phyloP scores from a whole-genome alignment of 1,140 invertebrate species.

The Anastrepha ludens region DNA sequence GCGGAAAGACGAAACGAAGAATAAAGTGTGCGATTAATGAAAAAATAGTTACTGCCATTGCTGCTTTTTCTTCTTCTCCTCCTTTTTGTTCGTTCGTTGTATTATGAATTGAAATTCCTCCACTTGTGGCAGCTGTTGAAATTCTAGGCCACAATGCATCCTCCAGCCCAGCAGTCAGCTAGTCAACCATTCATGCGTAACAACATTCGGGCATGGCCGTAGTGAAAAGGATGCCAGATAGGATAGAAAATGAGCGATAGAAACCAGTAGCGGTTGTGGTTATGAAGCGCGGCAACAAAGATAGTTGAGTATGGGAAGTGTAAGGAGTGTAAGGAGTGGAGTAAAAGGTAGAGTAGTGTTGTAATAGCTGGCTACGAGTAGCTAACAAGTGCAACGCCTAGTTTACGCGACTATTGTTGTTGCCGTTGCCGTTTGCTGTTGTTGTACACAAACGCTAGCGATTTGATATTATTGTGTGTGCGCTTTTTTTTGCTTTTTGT shows the following conservation, averaged over 20 bases:
- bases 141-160: constrained; percentile 44
- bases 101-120: constrained; percentile 50
- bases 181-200: constrained; percentile 42
- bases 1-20: background rate
- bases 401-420: constrained; percentile 32
- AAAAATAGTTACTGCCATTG: constrained; percentile 35
- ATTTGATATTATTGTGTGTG: background rate
- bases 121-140: constrained; percentile 52
- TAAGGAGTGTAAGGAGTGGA: background rate
- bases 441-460: constrained; percentile 35
- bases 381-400: constrained; percentile 47
- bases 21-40: constrained; percentile 36
- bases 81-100: background rate
- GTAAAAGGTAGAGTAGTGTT: background rate
- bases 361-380: constrained; percentile 34
- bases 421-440: background rate
- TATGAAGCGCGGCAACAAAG: background rate
- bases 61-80: background rate
- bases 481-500: background rate
- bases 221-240: constrained; percentile 9
- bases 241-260: constrained; percentile 45
- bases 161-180: constrained; percentile 26
- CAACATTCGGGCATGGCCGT: background rate
- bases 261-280: background rate
- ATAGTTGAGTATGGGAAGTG: background rate